A percentile compares a stretch with the other conserved stretches of the same genome.
Conservation (phyloP, 2,113 vertebrate genomes). For the Cacatua alba region DNA sequence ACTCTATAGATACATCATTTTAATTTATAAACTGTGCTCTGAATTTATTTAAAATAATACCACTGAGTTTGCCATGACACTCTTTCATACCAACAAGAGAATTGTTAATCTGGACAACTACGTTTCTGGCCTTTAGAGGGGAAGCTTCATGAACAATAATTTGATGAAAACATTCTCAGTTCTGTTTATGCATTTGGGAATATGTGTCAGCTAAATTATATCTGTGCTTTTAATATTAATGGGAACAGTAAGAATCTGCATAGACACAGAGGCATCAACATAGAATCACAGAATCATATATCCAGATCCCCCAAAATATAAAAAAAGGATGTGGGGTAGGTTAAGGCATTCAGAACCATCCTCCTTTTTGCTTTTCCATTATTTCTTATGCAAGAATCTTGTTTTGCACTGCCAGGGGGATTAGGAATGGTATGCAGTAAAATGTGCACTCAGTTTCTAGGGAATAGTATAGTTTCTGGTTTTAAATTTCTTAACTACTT, state of each 20-base stretch:
- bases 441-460: rapidly evolving
- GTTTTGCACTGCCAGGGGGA: not conserved
- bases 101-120: slow-evolving; percentile 36
- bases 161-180: slow-evolving; percentile 38
- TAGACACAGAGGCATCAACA: not conserved
- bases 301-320: not conserved
- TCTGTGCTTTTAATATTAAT: slow-evolving; percentile 53
- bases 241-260: slow-evolving; percentile 5
- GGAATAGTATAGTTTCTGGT: not conserved
- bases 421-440: rapidly evolving
- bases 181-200: slow-evolving; percentile 22
- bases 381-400: not conserved
- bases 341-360: not conserved
- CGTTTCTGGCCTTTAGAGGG: slow-evolving; percentile 17
- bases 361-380: not conserved
- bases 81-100: slow-evolving; percentile 35
- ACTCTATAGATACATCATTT: not conserved
- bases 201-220: slow-evolving; percentile 5
- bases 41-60: slow-evolving; percentile 17
- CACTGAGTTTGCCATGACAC: not conserved
- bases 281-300: not conserved
- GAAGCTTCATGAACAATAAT: slow-evolving; percentile 43
- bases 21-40: slow-evolving; percentile 1
- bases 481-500: not conserved
- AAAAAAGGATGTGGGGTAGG: not conserved